Percentiles rank a stretch among this genome's conserved stretches.
Conservation (phyloP, 2,797 vertebrate genomes). For the Halcyon badia region DNA sequence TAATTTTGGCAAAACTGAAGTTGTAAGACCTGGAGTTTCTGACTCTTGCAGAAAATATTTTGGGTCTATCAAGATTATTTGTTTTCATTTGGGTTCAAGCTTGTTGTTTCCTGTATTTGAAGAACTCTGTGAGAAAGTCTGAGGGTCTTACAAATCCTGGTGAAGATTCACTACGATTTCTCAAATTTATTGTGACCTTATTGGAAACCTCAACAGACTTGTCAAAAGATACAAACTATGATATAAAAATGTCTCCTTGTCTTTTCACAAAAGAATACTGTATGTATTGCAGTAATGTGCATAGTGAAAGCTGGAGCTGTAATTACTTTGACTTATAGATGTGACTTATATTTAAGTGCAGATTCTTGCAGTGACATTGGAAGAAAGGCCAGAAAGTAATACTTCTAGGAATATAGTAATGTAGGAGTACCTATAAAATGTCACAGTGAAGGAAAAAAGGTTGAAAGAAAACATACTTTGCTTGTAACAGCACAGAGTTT, state of each 20-base stretch:
- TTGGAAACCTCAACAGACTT: background rate
- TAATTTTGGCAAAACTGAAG: background rate
- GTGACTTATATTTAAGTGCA: background rate
- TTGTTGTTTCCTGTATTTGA: background rate
- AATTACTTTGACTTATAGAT: background rate
- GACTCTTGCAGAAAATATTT: background rate
- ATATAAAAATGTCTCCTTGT: background rate
- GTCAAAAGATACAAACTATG: background rate
- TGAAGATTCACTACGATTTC: background rate
- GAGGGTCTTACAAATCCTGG: background rate
- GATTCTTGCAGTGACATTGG: background rate
- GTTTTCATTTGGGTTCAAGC: background rate
- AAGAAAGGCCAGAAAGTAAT: background rate
- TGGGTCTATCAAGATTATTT: background rate
- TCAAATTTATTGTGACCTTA: background rate
- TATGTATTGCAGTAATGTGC: background rate
- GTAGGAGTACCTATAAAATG: background rate
- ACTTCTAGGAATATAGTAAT: background rate
- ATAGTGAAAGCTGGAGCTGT: background rate
- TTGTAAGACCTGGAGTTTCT: background rate
- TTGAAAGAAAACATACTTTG: background rate
- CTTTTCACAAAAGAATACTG: background rate
- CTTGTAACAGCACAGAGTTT: background rate
- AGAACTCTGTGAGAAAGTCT: background rate
- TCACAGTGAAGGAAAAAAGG: background rate